Conservation (phyloP, 2,113 vertebrate genomes). For the Mionectes macconnelli region DNA sequence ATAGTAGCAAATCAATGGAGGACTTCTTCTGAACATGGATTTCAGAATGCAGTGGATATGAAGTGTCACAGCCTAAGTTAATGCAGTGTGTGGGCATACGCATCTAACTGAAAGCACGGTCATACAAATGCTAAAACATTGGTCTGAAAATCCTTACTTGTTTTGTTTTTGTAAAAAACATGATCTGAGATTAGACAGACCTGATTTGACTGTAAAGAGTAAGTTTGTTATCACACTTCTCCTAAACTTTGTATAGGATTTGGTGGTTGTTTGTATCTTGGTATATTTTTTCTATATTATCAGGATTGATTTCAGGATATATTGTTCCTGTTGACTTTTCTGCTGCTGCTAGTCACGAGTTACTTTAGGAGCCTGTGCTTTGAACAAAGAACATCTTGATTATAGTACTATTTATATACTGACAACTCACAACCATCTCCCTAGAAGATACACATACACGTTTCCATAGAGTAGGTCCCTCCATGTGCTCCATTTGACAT, state of each 20-base stretch:
- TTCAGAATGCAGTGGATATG: neutral
- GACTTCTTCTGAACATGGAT: neutral
- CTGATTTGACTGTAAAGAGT: neutral
- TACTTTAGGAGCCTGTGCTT: neutral
- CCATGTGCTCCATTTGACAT: neutral
- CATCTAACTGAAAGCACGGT: neutral
- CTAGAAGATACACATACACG: neutral
- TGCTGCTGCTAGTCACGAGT: neutral
- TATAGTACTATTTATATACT: neutral
- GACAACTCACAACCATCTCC: neutral
- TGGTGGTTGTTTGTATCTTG: neutral
- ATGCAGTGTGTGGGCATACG: neutral
- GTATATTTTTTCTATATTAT: neutral
- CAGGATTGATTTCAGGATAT: neutral
- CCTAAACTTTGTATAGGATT: neutral
- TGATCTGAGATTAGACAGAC: neutral
- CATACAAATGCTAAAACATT: neutral
- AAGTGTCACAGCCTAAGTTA: neutral
- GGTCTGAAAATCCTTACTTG: neutral
- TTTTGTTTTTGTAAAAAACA: neutral
- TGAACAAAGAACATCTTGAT: neutral
- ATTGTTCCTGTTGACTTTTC: neutral
- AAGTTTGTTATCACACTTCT: neutral
- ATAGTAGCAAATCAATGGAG: neutral
- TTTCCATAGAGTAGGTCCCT: neutral